Evolutionary conservation across 2,113 vertebrate genomes (phyloP), one percentile per base, ranked within the genome.

Genomic region (Gila orcuttii): DNA sequence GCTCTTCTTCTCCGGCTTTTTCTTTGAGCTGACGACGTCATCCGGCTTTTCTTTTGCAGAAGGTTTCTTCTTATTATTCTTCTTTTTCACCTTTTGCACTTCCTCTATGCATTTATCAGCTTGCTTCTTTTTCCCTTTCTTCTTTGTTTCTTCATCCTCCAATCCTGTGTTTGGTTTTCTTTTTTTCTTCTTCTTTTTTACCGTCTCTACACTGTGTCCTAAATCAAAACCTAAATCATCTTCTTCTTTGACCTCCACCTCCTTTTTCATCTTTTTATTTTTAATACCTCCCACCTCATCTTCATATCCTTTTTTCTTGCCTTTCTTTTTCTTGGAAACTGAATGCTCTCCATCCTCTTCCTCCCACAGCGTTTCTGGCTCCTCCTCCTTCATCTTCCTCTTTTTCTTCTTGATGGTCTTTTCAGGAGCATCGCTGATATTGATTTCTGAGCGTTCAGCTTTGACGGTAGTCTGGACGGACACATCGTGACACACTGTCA

Each of bases 301-400:
- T 31, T 55, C 57, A 45, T 19, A 21, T 68, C 66, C 55, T 62
- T 59, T 36, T 52, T 74, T 82, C 60, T 82, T 33, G 17, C 8
- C 79, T 76, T 81, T 75, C 55, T 73, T 71, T 64, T 31, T 39
- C 33, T 45, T 81, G 11, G 79, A 76, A 59, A 47, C 19, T 55
- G 21, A 9, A 57, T 68, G 19, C 85, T 52, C 28, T 60, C 57
- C 0, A 2, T 74, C 71, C 84, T 87, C n/a, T 2, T 21, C 19
- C 55, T 85, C 73, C 5, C 21, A 42, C 6, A 36, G 12, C 6
- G 55, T 6, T 13, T 73, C 42, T 64, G 77, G 52, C 84, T 21
- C 68, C 52, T n/a, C 68, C 52, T 90, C 89, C 31, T 91, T 93
- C 0, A 3, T 76, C 79, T 88, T 92, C 77, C 91, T 93, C 75